Base-by-base conservation (phyloP, 2,888 invertebrate species). In the Iphiclides podalirius region DNA sequence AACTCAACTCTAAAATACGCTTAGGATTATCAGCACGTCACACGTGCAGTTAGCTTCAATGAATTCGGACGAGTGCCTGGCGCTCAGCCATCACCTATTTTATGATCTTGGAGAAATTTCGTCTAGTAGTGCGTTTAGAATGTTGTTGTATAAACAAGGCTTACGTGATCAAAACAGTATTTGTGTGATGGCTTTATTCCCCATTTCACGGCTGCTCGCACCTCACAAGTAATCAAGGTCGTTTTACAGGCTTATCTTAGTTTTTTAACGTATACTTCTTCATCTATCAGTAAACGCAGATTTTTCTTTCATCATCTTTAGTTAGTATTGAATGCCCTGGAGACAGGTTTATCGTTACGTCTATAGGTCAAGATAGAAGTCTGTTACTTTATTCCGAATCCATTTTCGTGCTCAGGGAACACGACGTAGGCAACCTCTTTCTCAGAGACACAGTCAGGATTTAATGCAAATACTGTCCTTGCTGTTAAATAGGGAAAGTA, bases 61-160 rank as follows among this genome's bases (percentile, higher is more conserved):
- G 57, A 55, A 57, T 47, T 36, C 57, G 59, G 57, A 53, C 37
- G 41, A 61, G 58, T 57, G 60, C 60, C 66, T 75, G 75, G 73
- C 75, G 58, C 45, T 42, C 20, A 41, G 67, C 75, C 70, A 75
- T 64, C 58, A 52, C 52, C 55, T 62, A 59, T 57, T 66, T 70
- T 68, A 69, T 61, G 61, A 64, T 58, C 58, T 59, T 49, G 52
- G 58, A 61, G 62, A 64, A 58, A 59, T 66, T 58, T 61, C 53
- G 58, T 63, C 57, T 59, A 67, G 57, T 45, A 46, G 12, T 31
- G 17, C 48, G 51, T 47, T 60, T 54, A 33, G 55, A 53, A 55
- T 57, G 46, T 53, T 53, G 51, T 51, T 54, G 53, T 52, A 49
- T 52, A 55, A 63, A 63, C 54, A 59, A 45, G 60, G 44, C 28